These are phyloP conservation scores for Xanthostigma xanthostigma DNA, from an alignment of 2,888 invertebrate genomes.

Conservation along the genomic window DNA sequence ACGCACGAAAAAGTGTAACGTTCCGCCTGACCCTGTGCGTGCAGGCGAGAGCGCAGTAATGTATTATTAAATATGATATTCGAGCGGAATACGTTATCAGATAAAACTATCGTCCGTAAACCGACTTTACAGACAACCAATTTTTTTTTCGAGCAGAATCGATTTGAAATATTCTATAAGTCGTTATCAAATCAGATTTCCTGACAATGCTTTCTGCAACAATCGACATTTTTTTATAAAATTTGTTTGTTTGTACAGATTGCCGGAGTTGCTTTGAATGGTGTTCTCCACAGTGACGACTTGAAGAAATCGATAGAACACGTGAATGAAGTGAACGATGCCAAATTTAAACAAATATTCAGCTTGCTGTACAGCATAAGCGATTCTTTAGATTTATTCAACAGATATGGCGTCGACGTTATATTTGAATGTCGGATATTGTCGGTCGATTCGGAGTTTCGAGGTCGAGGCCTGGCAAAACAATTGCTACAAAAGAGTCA, in stretches of 20 bases:
- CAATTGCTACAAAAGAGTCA: slow-evolving; percentile 53
- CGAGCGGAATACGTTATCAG: no score
- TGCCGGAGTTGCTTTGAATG: slow-evolving; percentile 63
- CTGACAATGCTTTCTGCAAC: no score
- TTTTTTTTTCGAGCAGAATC: no score
- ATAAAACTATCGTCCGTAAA: no score
- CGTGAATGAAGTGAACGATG: slow-evolving; percentile 47
- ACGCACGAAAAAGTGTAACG: no score
- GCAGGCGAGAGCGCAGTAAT: no score
- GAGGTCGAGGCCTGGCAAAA: slow-evolving; percentile 62
- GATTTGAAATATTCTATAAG: no score
- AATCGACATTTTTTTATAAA: no score
- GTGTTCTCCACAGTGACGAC: slow-evolving; percentile 57
- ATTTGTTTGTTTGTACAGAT: slow-evolving; percentile 44
- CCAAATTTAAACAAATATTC: slow-evolving; percentile 65
- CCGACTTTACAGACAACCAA: no score
- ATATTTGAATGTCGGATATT: slow-evolving; percentile 69
- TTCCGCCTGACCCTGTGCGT: no score
- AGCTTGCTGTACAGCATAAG: slow-evolving; percentile 57
- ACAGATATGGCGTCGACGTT: slow-evolving; percentile 46
- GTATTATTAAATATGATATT: no score
- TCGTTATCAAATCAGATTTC: neutral
- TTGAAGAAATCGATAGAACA: slow-evolving; percentile 52
- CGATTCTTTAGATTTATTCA: slow-evolving; percentile 52
- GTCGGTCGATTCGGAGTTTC: slow-evolving; percentile 53